Conservation (phyloP, 2,113 vertebrate genomes). For the Pao palembangensis region DNA sequence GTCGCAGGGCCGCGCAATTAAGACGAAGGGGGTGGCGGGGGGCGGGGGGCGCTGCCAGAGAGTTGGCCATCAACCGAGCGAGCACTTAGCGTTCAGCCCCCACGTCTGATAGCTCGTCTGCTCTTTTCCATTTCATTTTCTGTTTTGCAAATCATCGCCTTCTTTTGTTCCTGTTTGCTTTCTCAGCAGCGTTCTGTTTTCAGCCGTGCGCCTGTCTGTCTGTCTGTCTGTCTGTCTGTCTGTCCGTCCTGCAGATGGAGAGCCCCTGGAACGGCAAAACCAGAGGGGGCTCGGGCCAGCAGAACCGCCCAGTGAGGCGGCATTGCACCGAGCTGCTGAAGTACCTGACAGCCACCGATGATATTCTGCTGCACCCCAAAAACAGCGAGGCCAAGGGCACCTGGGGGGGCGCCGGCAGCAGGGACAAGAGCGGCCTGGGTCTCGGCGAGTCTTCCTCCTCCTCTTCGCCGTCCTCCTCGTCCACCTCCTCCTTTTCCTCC, state of each 20-base stretch:
- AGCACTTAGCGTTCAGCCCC: slow-evolving; percentile 14
- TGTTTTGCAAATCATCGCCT: slow-evolving; percentile 2
- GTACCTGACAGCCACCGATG: slow-evolving; percentile 96
- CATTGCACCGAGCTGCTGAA: slow-evolving; percentile 98
- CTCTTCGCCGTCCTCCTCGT: slow-evolving; percentile 74
- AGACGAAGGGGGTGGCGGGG: slow-evolving; percentile 77
- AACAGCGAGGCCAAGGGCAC: slow-evolving; percentile 85
- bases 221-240: slow-evolving; percentile 28
- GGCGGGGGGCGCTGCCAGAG: slow-evolving; percentile 40
- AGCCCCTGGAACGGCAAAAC: slow-evolving; percentile 94
- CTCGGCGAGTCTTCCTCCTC: slow-evolving; percentile 68
- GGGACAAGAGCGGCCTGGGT: slow-evolving; percentile 83
- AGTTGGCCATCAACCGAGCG: slow-evolving; percentile 29
- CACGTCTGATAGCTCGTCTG: too few relatives aligned
- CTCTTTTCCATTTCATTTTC: not conserved
- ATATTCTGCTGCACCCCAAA: slow-evolving; percentile 90
- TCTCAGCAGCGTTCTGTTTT: too few relatives aligned
- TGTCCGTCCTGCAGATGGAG: slow-evolving; percentile 81
- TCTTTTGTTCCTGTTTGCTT: too few relatives aligned
- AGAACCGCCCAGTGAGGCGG: slow-evolving; percentile 89
- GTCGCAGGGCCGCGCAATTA: slow-evolving; percentile 74
- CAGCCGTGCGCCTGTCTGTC: not conserved
- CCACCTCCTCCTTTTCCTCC: slow-evolving; percentile 75
- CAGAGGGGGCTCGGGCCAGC: slow-evolving; percentile 88
- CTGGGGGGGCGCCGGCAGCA: slow-evolving; percentile 76